These are phyloP conservation scores for Heliconius hewitsoni DNA, from an alignment of 1,140 invertebrate species.

Conservation along the genomic window DNA sequence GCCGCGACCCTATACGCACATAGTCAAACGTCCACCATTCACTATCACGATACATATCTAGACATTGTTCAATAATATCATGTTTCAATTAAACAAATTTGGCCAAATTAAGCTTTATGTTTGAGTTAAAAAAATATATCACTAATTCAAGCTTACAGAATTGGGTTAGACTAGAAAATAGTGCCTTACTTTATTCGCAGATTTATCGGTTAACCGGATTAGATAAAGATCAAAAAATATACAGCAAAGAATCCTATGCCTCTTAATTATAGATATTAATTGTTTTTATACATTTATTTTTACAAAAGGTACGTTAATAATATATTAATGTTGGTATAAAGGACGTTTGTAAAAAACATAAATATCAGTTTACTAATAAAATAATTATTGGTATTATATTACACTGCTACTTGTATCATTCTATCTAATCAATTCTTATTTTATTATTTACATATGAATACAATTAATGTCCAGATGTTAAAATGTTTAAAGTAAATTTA, in stretches of 20 bases:
- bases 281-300: no score
- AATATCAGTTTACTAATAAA: neutral
- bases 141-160: neutral
- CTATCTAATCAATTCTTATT: neutral
- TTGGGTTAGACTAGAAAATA: neutral
- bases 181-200: no score
- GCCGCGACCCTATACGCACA: conserved; percentile 55
- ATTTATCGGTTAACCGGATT: no score
- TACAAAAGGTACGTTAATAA: no score
- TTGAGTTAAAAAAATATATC: neutral
- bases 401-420: neutral
- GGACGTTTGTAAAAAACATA: no score
- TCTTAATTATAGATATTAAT: no score
- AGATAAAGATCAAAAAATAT: no score
- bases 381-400: neutral
- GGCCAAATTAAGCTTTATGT: neutral
- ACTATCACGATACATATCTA: neutral
- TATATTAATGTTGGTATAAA: no score
- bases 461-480: conserved; percentile 20
- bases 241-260: no score
- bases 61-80: no score
- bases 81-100: neutral
- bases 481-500: conserved; percentile 1
- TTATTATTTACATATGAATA: conserved; percentile 5
- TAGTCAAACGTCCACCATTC: conserved; percentile 14